These are phyloP conservation scores for Himalopsyche japonica DNA, from an alignment of 2,888 invertebrate species.

Conservation along the genomic window DNA sequence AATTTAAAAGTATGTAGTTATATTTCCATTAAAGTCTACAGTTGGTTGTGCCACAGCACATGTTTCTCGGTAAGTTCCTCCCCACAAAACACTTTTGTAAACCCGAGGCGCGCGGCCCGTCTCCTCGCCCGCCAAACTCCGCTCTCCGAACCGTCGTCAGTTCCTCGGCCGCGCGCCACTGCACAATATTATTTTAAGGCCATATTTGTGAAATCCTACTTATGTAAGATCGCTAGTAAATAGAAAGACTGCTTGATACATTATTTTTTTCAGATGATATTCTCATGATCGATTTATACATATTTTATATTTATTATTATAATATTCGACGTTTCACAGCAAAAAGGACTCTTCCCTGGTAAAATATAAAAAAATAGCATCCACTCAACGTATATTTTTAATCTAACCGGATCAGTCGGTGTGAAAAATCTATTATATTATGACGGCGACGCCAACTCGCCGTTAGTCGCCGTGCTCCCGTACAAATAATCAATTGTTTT, in stretches of 20 bases:
- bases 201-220: slow-evolving; percentile 41
- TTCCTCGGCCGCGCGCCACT: slow-evolving; percentile 7
- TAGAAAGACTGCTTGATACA: slow-evolving; percentile 24
- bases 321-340: slow-evolving; percentile 31
- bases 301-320: slow-evolving; percentile 10
- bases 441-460: background rate
- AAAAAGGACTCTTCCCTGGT: slow-evolving; percentile 30
- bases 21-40: slow-evolving; percentile 40
- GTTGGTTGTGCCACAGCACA: slow-evolving; percentile 38
- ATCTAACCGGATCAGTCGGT: slow-evolving; percentile 38
- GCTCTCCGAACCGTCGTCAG: background rate
- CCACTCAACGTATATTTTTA: slow-evolving; percentile 28
- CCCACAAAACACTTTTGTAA: slow-evolving; percentile 13
- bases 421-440: slow-evolving; percentile 18
- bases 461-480: slow-evolving; percentile 6
- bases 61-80: slow-evolving; percentile 22
- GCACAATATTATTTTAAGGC: slow-evolving; percentile 39
- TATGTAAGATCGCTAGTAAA: slow-evolving; percentile 30
- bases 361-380: slow-evolving; percentile 41
- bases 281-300: slow-evolving; percentile 8
- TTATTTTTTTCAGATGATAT: slow-evolving; percentile 7
- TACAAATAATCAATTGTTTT: slow-evolving; percentile 19
- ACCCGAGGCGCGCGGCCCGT: background rate
- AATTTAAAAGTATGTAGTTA: slow-evolving; percentile 37
- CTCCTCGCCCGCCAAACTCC: background rate